phyloP scores from a whole-genome alignment of 2,888 invertebrate species.

The Standfussiana lucernea region DNA sequence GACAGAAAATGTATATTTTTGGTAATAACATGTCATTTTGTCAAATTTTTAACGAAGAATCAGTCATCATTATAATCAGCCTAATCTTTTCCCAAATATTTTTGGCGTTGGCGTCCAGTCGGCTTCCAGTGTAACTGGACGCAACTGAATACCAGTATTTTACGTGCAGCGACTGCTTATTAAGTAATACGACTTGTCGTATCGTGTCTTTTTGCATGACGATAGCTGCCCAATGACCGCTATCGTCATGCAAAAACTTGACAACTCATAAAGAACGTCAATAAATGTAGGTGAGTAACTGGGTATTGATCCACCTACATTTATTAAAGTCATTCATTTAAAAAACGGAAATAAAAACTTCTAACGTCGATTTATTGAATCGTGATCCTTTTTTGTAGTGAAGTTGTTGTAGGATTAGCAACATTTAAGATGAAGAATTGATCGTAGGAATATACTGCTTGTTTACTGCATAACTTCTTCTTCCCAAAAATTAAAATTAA shows the following conservation, averaged over 20 bases:
- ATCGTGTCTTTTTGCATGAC: too few relatives aligned
- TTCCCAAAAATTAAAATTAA: too few relatives aligned
- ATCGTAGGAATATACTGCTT: neutral
- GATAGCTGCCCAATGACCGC: too few relatives aligned
- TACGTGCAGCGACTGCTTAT: neutral
- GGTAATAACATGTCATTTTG: neutral
- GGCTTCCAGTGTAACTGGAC: neutral
- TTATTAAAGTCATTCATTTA: neutral
- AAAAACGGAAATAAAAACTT: neutral
- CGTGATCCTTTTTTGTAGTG: neutral
- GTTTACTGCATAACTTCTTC: neutral
- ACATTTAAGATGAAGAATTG: neutral
- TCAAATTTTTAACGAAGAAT: neutral
- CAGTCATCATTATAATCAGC: neutral
- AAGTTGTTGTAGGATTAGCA: neutral
- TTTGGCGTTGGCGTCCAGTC: too few relatives aligned
- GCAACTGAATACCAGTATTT: neutral
- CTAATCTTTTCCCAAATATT: neutral
- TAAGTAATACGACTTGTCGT: too few relatives aligned
- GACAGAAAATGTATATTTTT: neutral
- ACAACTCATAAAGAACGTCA: neutral
- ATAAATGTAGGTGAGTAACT: neutral
- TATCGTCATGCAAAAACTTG: neutral
- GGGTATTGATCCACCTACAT: neutral
- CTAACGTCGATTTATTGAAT: neutral